Conservation (phyloP, 2,888 invertebrate genomes). For the Corythucha ciliata region DNA sequence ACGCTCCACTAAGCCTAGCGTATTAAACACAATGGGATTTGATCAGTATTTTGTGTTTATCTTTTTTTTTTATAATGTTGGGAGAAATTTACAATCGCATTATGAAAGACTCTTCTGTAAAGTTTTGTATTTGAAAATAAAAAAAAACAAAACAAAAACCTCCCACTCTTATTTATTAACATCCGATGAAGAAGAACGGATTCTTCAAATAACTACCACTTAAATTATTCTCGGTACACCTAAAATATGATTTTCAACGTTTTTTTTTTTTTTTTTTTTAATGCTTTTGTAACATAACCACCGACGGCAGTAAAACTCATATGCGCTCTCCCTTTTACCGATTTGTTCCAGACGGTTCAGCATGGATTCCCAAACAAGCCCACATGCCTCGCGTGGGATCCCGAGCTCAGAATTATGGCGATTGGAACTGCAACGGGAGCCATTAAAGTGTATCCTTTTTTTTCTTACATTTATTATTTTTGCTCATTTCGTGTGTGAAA, state of each 20-base stretch:
- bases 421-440: slow-evolving; percentile 90
- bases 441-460: slow-evolving; percentile 70
- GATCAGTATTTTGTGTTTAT: too few relatives aligned
- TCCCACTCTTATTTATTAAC: too few relatives aligned
- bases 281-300: not conserved
- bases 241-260: not conserved
- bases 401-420: slow-evolving; percentile 74
- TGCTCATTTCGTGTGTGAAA: too few relatives aligned
- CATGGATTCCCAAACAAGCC: slow-evolving; percentile 98
- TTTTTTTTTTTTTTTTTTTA: slow-evolving; percentile 1
- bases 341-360: slow-evolving; percentile 69
- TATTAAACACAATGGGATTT: too few relatives aligned
- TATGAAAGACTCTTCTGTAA: too few relatives aligned
- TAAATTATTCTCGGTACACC: slow-evolving; percentile 3
- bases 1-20: too few relatives aligned
- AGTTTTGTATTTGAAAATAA: too few relatives aligned
- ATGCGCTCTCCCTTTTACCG: not conserved
- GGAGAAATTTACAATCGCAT: too few relatives aligned
- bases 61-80: too few relatives aligned
- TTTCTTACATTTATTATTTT: too few relatives aligned
- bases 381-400: slow-evolving; percentile 87
- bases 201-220: slow-evolving; percentile 4
- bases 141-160: too few relatives aligned
- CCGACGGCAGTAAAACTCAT: not conserved
- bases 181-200: too few relatives aligned